Percentiles rank a stretch among this genome's conserved stretches.
Evolutionary conservation across 1,140 invertebrate genomes (phyloP).

Genomic region (Leguminivora glycinivorella): DNA sequence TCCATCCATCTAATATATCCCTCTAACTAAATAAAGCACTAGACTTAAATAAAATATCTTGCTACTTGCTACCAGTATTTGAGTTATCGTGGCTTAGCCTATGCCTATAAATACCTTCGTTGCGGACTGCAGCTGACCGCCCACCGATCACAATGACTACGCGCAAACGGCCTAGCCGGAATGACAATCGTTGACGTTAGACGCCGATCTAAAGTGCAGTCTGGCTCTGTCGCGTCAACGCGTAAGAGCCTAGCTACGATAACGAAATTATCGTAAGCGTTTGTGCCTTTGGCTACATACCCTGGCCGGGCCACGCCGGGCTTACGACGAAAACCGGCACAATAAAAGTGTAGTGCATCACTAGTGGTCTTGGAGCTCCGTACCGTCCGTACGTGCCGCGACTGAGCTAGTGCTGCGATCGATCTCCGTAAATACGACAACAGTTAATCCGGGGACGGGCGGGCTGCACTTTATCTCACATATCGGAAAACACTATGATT

Average conservation of each 20-base stretch:
- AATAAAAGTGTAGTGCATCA: conserved; percentile 30
- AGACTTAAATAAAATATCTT: too few relatives aligned
- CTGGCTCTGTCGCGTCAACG: too few relatives aligned
- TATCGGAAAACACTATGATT: conserved; percentile 29
- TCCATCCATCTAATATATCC: too few relatives aligned
- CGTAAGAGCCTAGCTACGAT: too few relatives aligned
- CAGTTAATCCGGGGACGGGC: conserved; percentile 43
- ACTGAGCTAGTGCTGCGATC: conserved; percentile 41
- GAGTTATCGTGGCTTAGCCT: too few relatives aligned
- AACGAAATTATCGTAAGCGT: too few relatives aligned
- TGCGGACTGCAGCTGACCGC: background rate
- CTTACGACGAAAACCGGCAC: background rate
- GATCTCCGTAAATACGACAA: conserved; percentile 45
- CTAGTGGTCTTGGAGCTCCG: conserved; percentile 31
- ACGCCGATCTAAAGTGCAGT: too few relatives aligned
- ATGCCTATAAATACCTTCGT: too few relatives aligned
- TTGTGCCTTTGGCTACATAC: too few relatives aligned
- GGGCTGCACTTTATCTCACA: conserved; percentile 34
- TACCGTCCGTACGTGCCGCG: conserved; percentile 40
- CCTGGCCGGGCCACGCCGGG: background rate
- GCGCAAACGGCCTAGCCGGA: too few relatives aligned
- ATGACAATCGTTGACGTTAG: too few relatives aligned
- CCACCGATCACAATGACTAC: background rate
- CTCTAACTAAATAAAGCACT: too few relatives aligned
- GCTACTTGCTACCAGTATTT: background rate